Conservation (phyloP, 2,797 vertebrate species). For the Hydrolagus colliei region DNA sequence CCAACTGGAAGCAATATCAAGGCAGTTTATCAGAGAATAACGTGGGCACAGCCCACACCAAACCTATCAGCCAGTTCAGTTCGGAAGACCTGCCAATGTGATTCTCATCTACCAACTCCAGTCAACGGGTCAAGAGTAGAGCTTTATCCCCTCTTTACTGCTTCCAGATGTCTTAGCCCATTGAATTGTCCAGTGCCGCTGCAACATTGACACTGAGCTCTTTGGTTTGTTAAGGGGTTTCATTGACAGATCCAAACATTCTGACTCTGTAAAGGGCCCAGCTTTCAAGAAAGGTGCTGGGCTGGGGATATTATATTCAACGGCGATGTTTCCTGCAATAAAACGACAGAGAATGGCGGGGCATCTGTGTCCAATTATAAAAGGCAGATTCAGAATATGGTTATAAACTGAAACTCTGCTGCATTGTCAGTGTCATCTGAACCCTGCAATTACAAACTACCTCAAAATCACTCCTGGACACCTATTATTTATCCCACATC, state of each 20-base stretch:
- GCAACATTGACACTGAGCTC: background rate
- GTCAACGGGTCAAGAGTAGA: background rate
- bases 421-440: no score
- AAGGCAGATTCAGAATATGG: background rate
- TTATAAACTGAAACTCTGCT: background rate
- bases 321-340: background rate
- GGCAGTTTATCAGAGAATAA: background rate
- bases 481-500: no score
- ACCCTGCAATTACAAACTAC: no score
- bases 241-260: background rate
- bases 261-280: background rate
- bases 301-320: background rate
- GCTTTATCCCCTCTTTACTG: background rate
- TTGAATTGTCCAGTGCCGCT: background rate
- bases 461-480: no score
- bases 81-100: background rate
- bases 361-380: background rate
- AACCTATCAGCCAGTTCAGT: background rate
- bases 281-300: background rate
- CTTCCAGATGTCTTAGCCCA: background rate
- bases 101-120: background rate
- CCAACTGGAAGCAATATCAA: background rate
- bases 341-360: background rate
- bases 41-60: background rate
- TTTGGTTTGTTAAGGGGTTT: conserved; percentile 13